phyloP scores from a whole-genome alignment of 2,888 invertebrate species.

The Ophion ellenae region DNA sequence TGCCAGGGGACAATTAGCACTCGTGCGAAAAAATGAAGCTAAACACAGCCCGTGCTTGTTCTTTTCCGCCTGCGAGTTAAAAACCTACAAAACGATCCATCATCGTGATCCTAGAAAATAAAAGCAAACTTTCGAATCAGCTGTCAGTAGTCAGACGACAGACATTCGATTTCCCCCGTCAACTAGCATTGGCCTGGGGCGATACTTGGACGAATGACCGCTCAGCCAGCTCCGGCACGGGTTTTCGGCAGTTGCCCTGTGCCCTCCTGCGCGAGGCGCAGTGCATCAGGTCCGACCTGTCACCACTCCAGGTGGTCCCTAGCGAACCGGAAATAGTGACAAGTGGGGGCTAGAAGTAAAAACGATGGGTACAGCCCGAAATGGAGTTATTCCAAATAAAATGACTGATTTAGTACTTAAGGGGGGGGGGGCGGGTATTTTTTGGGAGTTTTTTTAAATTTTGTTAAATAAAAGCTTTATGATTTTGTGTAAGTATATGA shows the following conservation, averaged over 20 bases:
- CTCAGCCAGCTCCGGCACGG: neutral
- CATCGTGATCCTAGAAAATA: constrained; percentile 15
- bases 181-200: neutral
- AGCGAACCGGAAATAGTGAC: neutral
- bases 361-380: neutral
- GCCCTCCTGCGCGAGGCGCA: neutral
- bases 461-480: too few relatives aligned
- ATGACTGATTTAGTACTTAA: neutral
- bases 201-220: neutral
- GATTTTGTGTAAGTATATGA: too few relatives aligned
- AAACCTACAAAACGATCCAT: constrained; percentile 39
- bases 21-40: constrained; percentile 55
- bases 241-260: neutral
- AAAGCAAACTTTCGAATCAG: neutral
- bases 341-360: neutral
- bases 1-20: constrained; percentile 75
- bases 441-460: too few relatives aligned
- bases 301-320: neutral
- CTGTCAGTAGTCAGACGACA: neutral
- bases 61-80: constrained; percentile 9
- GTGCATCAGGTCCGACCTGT: too few relatives aligned
- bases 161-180: neutral
- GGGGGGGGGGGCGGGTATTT: too few relatives aligned
- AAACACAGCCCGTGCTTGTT: constrained; percentile 41
- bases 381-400: neutral